phyloP scores from a whole-genome alignment of 1,140 invertebrate species.

The Drosophila willistoni region DNA sequence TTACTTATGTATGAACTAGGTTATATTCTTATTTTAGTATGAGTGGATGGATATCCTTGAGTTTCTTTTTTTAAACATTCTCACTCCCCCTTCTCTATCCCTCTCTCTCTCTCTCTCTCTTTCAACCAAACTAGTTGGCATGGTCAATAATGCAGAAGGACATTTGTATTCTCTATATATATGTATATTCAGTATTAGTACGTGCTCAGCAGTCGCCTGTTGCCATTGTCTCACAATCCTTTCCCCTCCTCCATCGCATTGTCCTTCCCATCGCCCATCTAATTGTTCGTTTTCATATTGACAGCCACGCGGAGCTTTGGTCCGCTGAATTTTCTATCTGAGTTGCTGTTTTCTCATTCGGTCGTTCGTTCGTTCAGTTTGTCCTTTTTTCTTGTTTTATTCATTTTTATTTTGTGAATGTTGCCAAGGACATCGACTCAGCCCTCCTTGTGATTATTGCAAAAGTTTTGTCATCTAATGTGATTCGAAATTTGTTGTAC shows the following conservation, averaged over 20 bases:
- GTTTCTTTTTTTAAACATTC: slow-evolving; percentile 5
- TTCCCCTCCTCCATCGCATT: neutral
- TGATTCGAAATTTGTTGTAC: slow-evolving; percentile 35
- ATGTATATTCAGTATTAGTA: neutral
- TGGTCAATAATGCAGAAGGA: slow-evolving; percentile 76
- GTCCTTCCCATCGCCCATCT: slow-evolving; percentile 29
- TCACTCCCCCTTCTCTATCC: too few species aligned
- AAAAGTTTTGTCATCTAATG: slow-evolving; percentile 73
- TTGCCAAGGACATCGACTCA: slow-evolving; percentile 62
- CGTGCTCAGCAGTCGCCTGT: slow-evolving; percentile 53
- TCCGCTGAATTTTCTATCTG: slow-evolving; percentile 67
- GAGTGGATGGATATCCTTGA: slow-evolving; percentile 60
- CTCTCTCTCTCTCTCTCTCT: too few species aligned
- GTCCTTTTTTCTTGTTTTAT: slow-evolving; percentile 44
- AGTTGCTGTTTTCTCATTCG: slow-evolving; percentile 46
- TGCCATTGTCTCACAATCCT: slow-evolving; percentile 25
- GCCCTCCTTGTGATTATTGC: slow-evolving; percentile 70
- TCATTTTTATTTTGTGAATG: slow-evolving; percentile 43
- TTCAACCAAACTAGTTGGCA: slow-evolving; percentile 62
- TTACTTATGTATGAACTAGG: neutral
- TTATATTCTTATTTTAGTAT: neutral
- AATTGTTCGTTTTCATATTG: slow-evolving; percentile 77
- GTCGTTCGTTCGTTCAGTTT: slow-evolving; percentile 19
- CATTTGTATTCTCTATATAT: slow-evolving; percentile 13
- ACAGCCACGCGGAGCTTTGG: slow-evolving; percentile 73